These are phyloP conservation scores for Zonitis immaculata DNA, from an alignment of 2,888 invertebrate genomes.

Conservation along the genomic window DNA sequence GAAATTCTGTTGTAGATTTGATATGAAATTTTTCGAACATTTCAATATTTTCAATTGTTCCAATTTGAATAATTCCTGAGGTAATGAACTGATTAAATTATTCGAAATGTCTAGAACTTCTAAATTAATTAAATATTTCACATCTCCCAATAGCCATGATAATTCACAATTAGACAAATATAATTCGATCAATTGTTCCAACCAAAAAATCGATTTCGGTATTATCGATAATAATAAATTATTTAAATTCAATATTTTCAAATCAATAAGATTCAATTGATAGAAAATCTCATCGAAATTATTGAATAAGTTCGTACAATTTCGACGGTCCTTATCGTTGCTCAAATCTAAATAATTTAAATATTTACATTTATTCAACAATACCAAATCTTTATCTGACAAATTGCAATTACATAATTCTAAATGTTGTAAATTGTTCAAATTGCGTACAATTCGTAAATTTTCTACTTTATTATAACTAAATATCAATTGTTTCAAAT, in stretches of 20 bases:
- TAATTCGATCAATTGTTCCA: conserved; percentile 5
- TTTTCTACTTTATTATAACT: conserved; percentile 3
- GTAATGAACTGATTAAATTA: conserved; percentile 9
- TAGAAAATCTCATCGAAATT: conserved; percentile 6
- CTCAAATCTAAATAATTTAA: conserved; percentile 10
- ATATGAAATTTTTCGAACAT: not conserved
- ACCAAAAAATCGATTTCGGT: conserved; percentile 6
- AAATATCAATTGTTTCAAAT: conserved; percentile 7
- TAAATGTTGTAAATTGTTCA: conserved; percentile 3
- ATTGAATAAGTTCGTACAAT: conserved; percentile 6
- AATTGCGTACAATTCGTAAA: not conserved
- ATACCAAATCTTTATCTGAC: conserved; percentile 5
- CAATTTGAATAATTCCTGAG: conserved; percentile 1
- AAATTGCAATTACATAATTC: conserved; percentile 6
- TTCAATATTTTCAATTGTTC: conserved; percentile 5
- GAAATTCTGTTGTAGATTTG: not conserved
- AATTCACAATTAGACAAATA: conserved; percentile 9
- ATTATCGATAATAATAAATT: conserved; percentile 6
- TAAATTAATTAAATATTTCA: conserved; percentile 10
- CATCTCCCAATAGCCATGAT: conserved; percentile 7
- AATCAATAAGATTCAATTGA: conserved; percentile 1
- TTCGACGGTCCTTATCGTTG: not conserved
- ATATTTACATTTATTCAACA: conserved; percentile 5
- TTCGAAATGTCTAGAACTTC: conserved; percentile 7
- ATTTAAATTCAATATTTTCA: conserved; percentile 9